These are phyloP conservation scores for Catharus ustulatus DNA, from an alignment of 2,797 vertebrate genomes.

Conservation along the genomic window DNA sequence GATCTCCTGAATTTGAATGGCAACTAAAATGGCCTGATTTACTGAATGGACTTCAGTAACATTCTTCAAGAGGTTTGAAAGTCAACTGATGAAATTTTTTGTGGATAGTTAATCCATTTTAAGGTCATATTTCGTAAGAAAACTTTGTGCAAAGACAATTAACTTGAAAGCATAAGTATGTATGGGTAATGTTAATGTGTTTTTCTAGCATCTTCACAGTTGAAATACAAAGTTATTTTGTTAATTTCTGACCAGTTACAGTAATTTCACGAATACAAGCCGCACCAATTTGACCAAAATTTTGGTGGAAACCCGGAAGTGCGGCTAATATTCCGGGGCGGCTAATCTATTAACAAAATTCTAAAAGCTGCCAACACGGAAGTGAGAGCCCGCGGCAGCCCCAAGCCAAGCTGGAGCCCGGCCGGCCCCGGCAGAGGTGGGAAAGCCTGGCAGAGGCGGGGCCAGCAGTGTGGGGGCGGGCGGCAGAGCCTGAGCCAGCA, in stretches of 20 bases:
- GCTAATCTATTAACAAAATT: too few relatives aligned
- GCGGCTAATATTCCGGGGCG: too few relatives aligned
- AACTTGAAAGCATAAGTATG: not conserved
- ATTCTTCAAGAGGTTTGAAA: not conserved
- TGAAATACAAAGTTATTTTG: not conserved
- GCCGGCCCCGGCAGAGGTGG: too few relatives aligned
- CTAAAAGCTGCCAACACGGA: too few relatives aligned
- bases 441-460: too few relatives aligned
- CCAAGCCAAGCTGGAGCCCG: too few relatives aligned
- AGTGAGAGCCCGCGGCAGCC: too few relatives aligned
- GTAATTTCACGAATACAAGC: too few relatives aligned
- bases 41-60: not conserved
- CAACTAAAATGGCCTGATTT: not conserved
- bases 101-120: not conserved
- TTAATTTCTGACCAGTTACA: not conserved
- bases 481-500: too few relatives aligned
- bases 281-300: too few relatives aligned
- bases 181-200: not conserved
- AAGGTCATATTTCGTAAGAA: not conserved
- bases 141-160: not conserved
- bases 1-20: not conserved
- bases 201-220: not conserved
- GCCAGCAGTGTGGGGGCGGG: too few relatives aligned
- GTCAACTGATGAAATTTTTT: not conserved
- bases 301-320: too few relatives aligned